A percentile compares a stretch with the other conserved stretches of the same genome.
Evolutionary conservation across 2,888 invertebrate species (phyloP).

Genomic region (Venusia cambrica): DNA sequence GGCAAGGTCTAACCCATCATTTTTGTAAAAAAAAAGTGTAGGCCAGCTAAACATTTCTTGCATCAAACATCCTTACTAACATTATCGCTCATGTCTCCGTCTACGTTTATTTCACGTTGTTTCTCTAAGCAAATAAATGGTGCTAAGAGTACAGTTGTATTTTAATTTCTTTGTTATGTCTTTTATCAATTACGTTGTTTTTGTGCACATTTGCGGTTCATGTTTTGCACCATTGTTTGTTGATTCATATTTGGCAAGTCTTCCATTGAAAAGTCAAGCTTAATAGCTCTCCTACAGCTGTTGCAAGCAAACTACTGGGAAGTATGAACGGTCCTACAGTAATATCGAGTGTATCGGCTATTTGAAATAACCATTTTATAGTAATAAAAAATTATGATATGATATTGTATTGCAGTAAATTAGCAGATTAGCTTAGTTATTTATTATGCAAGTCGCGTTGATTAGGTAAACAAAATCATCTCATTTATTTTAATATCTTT

Average conservation of each 20-base stretch:
- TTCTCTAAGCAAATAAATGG: constrained; percentile 13
- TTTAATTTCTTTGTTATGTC: constrained; percentile 13
- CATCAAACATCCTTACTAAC: too few relatives aligned
- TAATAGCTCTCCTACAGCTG: too few relatives aligned
- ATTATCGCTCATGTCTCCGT: too few relatives aligned
- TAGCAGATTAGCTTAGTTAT: constrained; percentile 51
- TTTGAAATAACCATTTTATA: too few relatives aligned
- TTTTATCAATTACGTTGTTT: constrained; percentile 12
- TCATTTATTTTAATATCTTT: constrained; percentile 28
- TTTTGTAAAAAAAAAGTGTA: too few relatives aligned
- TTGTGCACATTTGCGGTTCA: constrained; percentile 2
- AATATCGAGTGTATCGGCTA: too few relatives aligned
- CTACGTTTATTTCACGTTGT: constrained; percentile 5
- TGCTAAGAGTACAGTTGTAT: constrained; percentile 14
- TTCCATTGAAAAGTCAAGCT: constrained; percentile 58
- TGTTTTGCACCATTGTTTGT: constrained; percentile 2
- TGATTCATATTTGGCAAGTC: constrained; percentile 38
- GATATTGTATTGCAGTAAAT: constrained; percentile 34
- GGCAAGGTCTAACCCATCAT: too few relatives aligned
- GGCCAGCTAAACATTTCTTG: too few relatives aligned
- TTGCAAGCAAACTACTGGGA: too few relatives aligned
- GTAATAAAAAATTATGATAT: constrained; percentile 23
- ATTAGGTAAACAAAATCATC: constrained; percentile 33
- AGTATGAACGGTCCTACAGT: too few relatives aligned
- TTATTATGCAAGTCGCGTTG: constrained; percentile 40